A percentile compares a stretch with the other conserved stretches of the same genome.
phyloP scores from a whole-genome alignment of 2,113 vertebrate genomes.

The Aplodontia rufa region DNA sequence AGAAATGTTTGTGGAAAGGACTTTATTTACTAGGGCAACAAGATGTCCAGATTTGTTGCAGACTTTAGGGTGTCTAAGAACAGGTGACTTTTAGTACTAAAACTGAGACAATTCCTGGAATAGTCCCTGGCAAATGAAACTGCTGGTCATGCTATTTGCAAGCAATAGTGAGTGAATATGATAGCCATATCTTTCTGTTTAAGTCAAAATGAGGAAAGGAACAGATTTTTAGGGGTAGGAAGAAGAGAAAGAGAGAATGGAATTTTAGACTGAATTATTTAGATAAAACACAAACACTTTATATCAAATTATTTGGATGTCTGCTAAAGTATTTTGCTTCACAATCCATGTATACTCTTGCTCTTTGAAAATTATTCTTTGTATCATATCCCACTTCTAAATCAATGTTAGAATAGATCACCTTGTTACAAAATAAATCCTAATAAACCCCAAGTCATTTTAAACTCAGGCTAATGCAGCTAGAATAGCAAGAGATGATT shows the following conservation, averaged over 20 bases:
- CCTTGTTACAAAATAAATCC: not conserved
- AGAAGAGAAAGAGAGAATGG: not conserved
- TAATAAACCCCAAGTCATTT: not conserved
- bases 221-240: not conserved
- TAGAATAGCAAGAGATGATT: not conserved
- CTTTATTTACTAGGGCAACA: not conserved
- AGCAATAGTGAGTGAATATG: not conserved
- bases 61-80: not conserved
- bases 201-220: not conserved
- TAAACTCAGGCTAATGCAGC: not conserved
- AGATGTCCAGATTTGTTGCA: not conserved
- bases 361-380: slow-evolving; percentile 17
- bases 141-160: not conserved
- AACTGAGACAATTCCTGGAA: not conserved
- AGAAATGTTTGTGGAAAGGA: not conserved
- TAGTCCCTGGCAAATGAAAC: not conserved
- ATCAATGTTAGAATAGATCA: not conserved
- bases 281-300: slow-evolving; percentile 10
- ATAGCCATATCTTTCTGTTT: not conserved
- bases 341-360: not conserved
- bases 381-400: not conserved
- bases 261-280: not conserved
- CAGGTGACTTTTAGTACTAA: not conserved
- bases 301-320: not conserved
- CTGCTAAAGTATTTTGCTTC: not conserved